Percentiles rank a stretch among this genome's conserved stretches.
phyloP scores from a whole-genome alignment of 2,113 vertebrate genomes.

The Mormyrus lacerda region DNA sequence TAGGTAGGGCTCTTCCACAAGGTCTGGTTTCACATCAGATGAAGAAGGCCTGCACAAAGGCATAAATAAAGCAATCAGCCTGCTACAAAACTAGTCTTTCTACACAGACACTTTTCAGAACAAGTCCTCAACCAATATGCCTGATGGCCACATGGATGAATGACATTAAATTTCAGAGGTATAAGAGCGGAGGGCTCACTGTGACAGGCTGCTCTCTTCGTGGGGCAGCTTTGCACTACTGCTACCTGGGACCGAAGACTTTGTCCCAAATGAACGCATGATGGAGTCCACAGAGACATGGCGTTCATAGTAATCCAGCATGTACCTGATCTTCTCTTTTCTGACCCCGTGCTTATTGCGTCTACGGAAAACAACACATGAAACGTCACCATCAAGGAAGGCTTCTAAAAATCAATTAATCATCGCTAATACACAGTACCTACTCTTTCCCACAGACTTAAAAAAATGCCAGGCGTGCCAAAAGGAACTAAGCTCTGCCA shows the following conservation, averaged over 20 bases:
- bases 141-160: not conserved
- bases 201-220: constrained; percentile 36
- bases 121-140: not conserved
- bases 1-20: constrained; percentile 46
- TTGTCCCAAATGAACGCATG: constrained; percentile 59
- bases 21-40: constrained; percentile 45
- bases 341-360: constrained; percentile 76
- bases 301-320: constrained; percentile 78
- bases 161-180: not conserved
- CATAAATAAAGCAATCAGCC: not conserved
- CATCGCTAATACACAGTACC: not conserved
- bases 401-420: not conserved
- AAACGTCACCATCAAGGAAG: not conserved
- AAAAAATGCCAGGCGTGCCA: not conserved
- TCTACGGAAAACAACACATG: constrained; percentile 50
- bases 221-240: constrained; percentile 37
- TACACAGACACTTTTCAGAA: not conserved
- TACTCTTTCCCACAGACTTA: not conserved
- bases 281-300: constrained; percentile 73
- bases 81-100: not conserved
- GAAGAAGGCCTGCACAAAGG: constrained; percentile 13
- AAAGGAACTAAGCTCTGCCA: not conserved
- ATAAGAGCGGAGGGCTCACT: constrained; percentile 39
- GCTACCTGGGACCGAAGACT: constrained; percentile 44
- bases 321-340: constrained; percentile 78